A percentile compares a stretch with the other conserved stretches of the same genome.
phyloP scores from a whole-genome alignment of 53 echinoderm and acorn worm species.

The Holothuria scabra region DNA sequence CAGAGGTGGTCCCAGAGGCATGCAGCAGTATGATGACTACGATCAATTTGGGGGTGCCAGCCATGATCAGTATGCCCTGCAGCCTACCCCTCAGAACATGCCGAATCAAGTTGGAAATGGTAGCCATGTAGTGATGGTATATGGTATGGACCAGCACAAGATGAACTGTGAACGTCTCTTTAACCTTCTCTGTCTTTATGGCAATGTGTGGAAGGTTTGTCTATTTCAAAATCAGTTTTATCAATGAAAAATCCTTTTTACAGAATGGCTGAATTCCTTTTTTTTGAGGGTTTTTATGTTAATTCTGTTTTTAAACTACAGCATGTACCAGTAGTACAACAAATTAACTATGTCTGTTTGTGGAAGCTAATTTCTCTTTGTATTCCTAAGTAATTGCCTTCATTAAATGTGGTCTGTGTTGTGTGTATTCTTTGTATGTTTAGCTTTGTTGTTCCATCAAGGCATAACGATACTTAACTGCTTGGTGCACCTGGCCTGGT shows the following conservation, averaged over 20 bases:
- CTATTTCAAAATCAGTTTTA: not conserved
- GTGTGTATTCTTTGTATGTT: no score
- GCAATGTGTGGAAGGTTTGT: conserved; percentile 91
- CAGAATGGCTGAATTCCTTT: no score
- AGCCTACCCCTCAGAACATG: conserved; percentile 56
- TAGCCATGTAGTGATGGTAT: conserved; percentile 93
- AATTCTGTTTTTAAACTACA: no score
- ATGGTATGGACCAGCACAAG: conserved; percentile 83
- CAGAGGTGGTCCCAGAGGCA: conserved; percentile 59
- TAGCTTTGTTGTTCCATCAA: no score
- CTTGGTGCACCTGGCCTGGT: no score
- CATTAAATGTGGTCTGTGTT: no score
- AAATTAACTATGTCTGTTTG: no score
- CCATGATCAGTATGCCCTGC: conserved; percentile 84
- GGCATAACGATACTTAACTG: no score
- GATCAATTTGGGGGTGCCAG: conserved; percentile 52
- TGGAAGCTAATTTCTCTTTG: no score
- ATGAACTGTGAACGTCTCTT: conserved; percentile 99
- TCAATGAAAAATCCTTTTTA: not conserved
- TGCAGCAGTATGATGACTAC: conserved; percentile 65
- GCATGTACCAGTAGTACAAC: no score
- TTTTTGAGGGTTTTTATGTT: no score
- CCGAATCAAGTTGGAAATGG: conserved; percentile 77
- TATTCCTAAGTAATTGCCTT: no score
- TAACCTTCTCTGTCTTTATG: conserved; percentile 95